phyloP scores from a whole-genome alignment of 2,888 invertebrate genomes.

The Abrostola tripartita region DNA sequence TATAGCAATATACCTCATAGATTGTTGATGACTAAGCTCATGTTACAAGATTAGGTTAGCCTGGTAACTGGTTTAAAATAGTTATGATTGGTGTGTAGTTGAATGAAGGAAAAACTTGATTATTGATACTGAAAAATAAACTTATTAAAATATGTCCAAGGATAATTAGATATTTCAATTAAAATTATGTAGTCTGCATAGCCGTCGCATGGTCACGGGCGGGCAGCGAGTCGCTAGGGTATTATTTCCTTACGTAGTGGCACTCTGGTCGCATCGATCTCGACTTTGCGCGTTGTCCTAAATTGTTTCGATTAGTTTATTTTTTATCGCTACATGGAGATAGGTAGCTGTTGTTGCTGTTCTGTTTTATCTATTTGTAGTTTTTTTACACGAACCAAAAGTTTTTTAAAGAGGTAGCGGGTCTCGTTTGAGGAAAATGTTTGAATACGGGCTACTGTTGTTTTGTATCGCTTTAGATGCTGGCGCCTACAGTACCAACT shows the following conservation, averaged over 20 bases:
- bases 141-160: too few relatives aligned
- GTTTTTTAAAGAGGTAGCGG: conserved; percentile 49
- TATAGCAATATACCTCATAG: too few relatives aligned
- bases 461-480: conserved; percentile 15
- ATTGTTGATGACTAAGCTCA: too few relatives aligned
- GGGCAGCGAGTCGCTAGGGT: background rate
- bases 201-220: conserved; percentile 1
- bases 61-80: too few relatives aligned
- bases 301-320: conserved; percentile 42
- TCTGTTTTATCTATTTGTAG: conserved; percentile 36
- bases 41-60: too few relatives aligned
- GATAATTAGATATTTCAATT: background rate
- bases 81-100: too few relatives aligned
- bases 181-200: background rate
- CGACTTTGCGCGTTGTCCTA: conserved; percentile 36
- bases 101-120: too few relatives aligned
- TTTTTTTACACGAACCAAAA: conserved; percentile 45
- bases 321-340: conserved; percentile 41
- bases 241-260: conserved; percentile 25
- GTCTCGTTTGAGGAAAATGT: conserved; percentile 62
- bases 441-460: conserved; percentile 27
- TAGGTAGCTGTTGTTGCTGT: conserved; percentile 42
- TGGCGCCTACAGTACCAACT: conserved; percentile 14
- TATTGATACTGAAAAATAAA: too few relatives aligned
- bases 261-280: conserved; percentile 19